Base-by-base conservation (phyloP, 1,140 invertebrate species). In the Papilio xuthus region DNA sequence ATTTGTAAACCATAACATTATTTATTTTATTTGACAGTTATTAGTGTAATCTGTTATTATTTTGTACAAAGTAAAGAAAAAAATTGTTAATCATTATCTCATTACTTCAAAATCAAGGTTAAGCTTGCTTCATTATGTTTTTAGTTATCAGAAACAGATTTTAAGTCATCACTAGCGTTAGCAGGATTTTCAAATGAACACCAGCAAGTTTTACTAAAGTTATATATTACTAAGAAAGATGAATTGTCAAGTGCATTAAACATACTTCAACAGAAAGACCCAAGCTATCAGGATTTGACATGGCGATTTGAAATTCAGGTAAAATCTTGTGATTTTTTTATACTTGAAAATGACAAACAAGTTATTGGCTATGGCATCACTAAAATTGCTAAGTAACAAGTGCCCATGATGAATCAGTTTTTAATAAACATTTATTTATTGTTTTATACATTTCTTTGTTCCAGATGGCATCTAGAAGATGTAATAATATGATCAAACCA, bases 261-360 rank as follows among this genome's bases (percentile, higher is more conserved):
- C 77, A 75, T 89, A 71, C 82, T 92, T 18, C 87, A 90, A 56
- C 86, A 90, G 80, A 90, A 83, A 82, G 90, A 92, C 78, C 85
- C 87, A 1, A 85, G 75, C 10, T 93, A 92, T 81, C 88, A 91
- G 69, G 92, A 92, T 74, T 82, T 93, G 8, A 82, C 41, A 15
- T 93, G 92, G 92, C 86, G 92, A 78, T 92, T 94, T 89, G 92
- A 94, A 89, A 77, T 93, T 32, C 90, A 92, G 90, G 91, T 93
- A 83, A 80, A 56, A 26, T 28, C 47, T 42, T 44, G 20, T 37
- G 41, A 37, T 1, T 37, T 37, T 37, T 37, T 37, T 37, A 37
- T 37, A 37, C 32, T 7, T 6, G 1, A 37, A 37, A 37, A 7
- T 37, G 4, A 37, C n/a, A n/a, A n/a, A n/a, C n/a, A n/a, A n/a